Conservation (phyloP, 2,113 vertebrate species). For the cattle (Bos taurus) region ARS-UCD2.0 NC_037328.1:151628001-151628500, state of each 20-base stretch:
- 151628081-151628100: neutral
- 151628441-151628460: neutral
- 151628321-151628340: neutral
- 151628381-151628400: neutral
- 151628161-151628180: neutral
- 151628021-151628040: neutral
- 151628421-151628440: neutral
- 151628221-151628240: neutral
- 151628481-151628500: neutral
- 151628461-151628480: neutral
- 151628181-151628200: neutral
- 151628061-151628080: neutral
- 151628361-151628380: neutral
- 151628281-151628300: neutral
- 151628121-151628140: neutral
- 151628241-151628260: neutral
- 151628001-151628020: neutral
- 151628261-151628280: neutral
- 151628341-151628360: neutral
- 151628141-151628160: neutral
- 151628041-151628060: neutral
- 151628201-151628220: neutral
- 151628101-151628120: neutral
- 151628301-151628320: neutral
- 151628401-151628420: neutral